Evolutionary conservation across 2,113 vertebrate species (phyloP), one percentile per base, ranked within the genome.

Genomic region (Paracanthobrama guichenoti): DNA sequence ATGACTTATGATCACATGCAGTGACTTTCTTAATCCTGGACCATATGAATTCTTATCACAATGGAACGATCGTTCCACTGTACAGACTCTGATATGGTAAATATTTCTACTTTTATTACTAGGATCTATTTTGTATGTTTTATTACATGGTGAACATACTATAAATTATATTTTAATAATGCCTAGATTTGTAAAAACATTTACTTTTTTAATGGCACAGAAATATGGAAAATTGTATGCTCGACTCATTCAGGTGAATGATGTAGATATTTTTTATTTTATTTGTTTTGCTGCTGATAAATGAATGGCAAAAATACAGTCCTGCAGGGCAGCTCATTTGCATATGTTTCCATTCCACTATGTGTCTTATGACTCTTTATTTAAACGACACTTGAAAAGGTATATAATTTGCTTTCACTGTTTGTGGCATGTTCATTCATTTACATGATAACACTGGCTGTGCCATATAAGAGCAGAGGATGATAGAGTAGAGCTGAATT

Each of bases 101-200:
- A 82, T 76, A 90, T 91, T 93, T 91, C 83, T 93, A 92, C 86
- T 28, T 87, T 83, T 90, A 85, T 85, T 89, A 91, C 91, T 91
- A 92, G 92, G 91, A 92, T 90, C 91, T 92, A 92, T 95, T 93
- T 93, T 92, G 89, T 90, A 91, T 81, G 84, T 92, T 87, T 90
- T 91, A 87, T 85, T 87, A 90, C 72, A 72, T 24, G 11, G 57
- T 79, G 89, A 85, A 91, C 76, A 90, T 86, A 85, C 87, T 76
- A 79, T 89, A 89, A 85, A 92, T 84, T 93, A 89, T 94, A 93
- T 94, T 94, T 94, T 94, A 89, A 83, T 88, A 94, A 88, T 80
- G 57, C 82, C 88, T 89, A 90, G 90, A 93, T 94, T 94, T 94
- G 82, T 93, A 92, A 86, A 90, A 89, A 87, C 62, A 44, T 90